Base-by-base conservation (phyloP, 2,797 vertebrate genomes). In the Decapterus maruadsi region DNA sequence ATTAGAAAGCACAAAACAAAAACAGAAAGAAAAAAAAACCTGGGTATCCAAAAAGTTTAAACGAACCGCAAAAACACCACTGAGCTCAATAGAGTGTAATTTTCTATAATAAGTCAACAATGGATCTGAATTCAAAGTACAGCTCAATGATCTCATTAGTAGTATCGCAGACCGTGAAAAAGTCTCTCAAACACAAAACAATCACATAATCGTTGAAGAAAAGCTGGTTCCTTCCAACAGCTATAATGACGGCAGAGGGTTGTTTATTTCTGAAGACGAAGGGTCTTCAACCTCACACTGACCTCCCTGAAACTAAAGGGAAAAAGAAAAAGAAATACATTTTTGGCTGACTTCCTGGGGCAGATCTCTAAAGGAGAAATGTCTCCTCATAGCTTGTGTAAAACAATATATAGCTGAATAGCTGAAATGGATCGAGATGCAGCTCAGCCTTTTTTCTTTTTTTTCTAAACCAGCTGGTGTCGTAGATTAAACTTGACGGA, bases 1-100 rank as follows among this genome's bases (percentile, higher is more conserved):
- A 85, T 79, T 80, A 78, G 80, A 78, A 83, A 84, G 76, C 73
- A 82, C 59, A 75, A 74, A 79, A 86, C 69, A 80, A 84, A 45
- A 57, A 76, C 29, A 61, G n/a, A n/a, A n/a, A n/a, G n/a, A n/a
- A n/a, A n/a, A 53, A 77, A 43, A 76, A 78, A 59, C 13, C 31
- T 1, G 26, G 75, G 51, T 26, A 70, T 55, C 61, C 69, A 76
- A 77, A 71, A 82, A 42, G 53, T 81, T 86, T 57, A 78, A 85
- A 77, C 45, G 22, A 76, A 71, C 82, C 54, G 26, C 55, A 76
- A 77, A 72, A 78, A 62, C 65, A 61, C 58, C 59, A 38, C 61
- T 29, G 53, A 82, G 16, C 68, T 80, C 46, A 75, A 59, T 45
- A 13, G 26, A 57, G 20, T 48, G 55, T 67, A 77, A 87, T 77